phyloP scores from a whole-genome alignment of 2,797 vertebrate species.

The Typhlichthys subterraneus region DNA sequence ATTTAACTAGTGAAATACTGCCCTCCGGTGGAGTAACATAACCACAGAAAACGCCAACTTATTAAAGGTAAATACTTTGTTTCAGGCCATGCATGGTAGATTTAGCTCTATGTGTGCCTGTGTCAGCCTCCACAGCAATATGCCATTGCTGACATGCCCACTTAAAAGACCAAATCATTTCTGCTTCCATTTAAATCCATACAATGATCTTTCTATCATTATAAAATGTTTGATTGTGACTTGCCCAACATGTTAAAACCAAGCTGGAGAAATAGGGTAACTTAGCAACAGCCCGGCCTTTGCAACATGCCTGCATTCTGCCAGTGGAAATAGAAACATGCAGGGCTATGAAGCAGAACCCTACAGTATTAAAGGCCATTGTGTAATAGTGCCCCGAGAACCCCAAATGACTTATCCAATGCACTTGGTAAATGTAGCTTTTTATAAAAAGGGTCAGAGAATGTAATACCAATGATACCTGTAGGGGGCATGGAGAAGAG shows the following conservation, averaged over 20 bases:
- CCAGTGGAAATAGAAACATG: conserved; percentile 13
- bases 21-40: conserved; percentile 53
- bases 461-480: too few relatives aligned
- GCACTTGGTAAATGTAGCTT: neutral
- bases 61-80: neutral
- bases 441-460: neutral
- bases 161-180: too few relatives aligned
- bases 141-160: too few relatives aligned
- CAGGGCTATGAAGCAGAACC: too few relatives aligned
- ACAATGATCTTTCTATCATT: too few relatives aligned
- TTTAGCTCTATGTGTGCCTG: neutral
- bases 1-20: conserved; percentile 48
- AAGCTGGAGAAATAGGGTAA: neutral
- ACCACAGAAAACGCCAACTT: neutral
- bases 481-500: neutral
- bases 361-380: too few relatives aligned
- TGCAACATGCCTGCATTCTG: conserved; percentile 1
- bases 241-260: neutral
- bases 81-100: too few relatives aligned
- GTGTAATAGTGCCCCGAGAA: neutral
- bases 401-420: neutral
- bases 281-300: neutral
- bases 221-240: neutral
- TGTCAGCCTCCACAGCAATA: too few relatives aligned
- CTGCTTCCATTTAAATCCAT: too few relatives aligned